Percentiles rank a stretch among this genome's conserved stretches.
phyloP scores from a whole-genome alignment of 2,888 invertebrate species.

The Alcis repandata region DNA sequence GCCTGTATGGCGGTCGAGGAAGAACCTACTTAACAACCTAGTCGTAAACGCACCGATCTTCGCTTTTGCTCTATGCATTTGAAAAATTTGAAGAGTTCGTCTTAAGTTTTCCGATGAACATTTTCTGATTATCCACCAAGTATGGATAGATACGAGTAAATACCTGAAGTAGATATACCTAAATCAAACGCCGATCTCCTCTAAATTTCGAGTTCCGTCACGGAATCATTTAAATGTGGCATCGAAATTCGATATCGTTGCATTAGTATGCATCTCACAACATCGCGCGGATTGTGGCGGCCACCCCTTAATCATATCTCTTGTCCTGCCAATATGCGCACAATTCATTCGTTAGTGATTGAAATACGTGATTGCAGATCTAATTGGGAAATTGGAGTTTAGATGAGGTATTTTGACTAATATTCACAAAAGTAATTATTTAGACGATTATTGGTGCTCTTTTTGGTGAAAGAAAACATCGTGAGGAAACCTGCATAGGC shows the following conservation, averaged over 20 bases:
- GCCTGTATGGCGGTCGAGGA: too few species aligned
- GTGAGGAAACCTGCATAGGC: too few species aligned
- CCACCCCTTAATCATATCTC: slow-evolving; percentile 66
- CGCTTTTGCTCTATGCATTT: too few species aligned
- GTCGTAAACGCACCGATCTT: too few species aligned
- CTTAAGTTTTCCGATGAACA: too few species aligned
- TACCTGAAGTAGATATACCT: too few species aligned
- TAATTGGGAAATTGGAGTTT: slow-evolving; percentile 15
- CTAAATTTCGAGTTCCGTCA: slow-evolving; percentile 28
- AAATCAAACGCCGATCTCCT: slow-evolving; percentile 19
- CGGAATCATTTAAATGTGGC: slow-evolving; percentile 41
- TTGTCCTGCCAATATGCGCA: slow-evolving; percentile 65
- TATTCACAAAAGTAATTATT: neutral
- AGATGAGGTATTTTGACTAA: neutral
- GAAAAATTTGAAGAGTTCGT: too few species aligned
- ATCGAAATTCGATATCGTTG: slow-evolving; percentile 45
- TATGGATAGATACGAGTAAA: too few species aligned
- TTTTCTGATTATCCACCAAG: too few species aligned
- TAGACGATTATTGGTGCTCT: too few species aligned
- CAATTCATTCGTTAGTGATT: slow-evolving; percentile 67
- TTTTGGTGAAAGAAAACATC: too few species aligned
- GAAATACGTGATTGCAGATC: slow-evolving; percentile 42
- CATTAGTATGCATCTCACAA: slow-evolving; percentile 63
- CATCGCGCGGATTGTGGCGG: slow-evolving; percentile 56
- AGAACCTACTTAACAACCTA: too few species aligned